These are phyloP conservation scores for Clarias gariepinus DNA, from an alignment of 2,113 vertebrate genomes.

Conservation along the genomic window DNA sequence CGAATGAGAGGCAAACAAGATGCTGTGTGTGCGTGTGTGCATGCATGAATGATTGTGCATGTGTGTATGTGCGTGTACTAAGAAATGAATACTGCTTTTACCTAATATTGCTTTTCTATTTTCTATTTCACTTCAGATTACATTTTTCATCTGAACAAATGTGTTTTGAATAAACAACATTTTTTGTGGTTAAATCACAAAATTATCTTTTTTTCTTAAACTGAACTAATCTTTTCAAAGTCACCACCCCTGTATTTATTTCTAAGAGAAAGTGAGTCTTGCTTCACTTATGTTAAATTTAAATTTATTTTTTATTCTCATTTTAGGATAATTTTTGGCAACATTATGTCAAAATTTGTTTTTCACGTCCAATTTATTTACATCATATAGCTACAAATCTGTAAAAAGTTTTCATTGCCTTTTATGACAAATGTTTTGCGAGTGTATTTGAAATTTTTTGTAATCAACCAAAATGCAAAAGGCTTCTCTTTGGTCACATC, in stretches of 20 bases:
- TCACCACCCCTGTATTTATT: neutral
- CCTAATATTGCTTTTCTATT: neutral
- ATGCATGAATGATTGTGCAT: neutral
- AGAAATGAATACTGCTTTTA: neutral
- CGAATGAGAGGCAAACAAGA: neutral
- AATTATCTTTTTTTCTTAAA: neutral
- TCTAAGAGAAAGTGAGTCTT: neutral
- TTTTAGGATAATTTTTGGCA: neutral
- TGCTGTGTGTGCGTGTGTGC: neutral
- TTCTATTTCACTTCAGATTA: constrained; percentile 2
- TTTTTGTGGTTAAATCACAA: neutral
- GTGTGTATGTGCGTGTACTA: neutral
- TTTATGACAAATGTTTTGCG: neutral
- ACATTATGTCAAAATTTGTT: neutral
- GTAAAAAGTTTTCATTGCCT: neutral
- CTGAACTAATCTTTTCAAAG: neutral
- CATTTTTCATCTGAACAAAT: constrained; percentile 8
- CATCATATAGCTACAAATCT: neutral
- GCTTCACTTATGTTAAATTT: neutral
- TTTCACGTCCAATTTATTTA: neutral
- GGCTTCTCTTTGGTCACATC: neutral
- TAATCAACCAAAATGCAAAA: neutral
- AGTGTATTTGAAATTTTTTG: neutral
- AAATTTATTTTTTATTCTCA: neutral
- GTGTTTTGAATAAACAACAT: neutral